Evolutionary conservation across 2,113 vertebrate species (phyloP), one percentile per base, ranked within the genome.

Genomic region (Cochlearius cochlearius): DNA sequence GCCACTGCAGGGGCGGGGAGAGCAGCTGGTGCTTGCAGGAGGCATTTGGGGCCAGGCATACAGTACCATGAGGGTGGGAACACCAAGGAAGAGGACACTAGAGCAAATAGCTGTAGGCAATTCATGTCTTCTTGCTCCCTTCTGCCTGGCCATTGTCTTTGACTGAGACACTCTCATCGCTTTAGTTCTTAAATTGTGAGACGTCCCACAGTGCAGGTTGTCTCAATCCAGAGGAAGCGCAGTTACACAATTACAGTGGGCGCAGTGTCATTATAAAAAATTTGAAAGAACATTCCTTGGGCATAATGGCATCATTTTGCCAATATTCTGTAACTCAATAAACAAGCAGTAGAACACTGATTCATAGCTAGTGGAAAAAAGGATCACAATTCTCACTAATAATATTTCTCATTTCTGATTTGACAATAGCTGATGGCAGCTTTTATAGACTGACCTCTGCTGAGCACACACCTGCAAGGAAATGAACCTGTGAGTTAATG

Each of bases 301-400:
- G 63, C 36, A 62, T 55, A 76, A 84, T 49, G 41, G 39, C 52
- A 92, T 71, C 8, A 74, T 69, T 91, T 92, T 92, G 50, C 74
- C 84, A 72, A 83, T 95, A 81, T 86, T 69, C 49, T 85, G 29
- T 74, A 95, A 86, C 64, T 92, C 69, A 94, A 86, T 94, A 94
- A 96, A 92, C 50, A 92, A 83, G 30, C 25, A 55, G 47, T 41
- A 87, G 21, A 64, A 21, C 30, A 39, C 47, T 80, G 36, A 55
- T 67, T 95, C 58, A 83, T 93, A 39, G 50, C 75, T 55, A 64
- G 69, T 82, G 83, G 90, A 53, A 47, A 71, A 88, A 49, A 49
- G 43, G 71, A 66, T 72, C 9, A 12, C 67, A 82, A 5, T 84
- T 95, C 85, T 79, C 43, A 26, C 58, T 93, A 88, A 96, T 38